Base-by-base conservation (phyloP, 2,888 invertebrate genomes). In the Digitonthophagus gazella region DNA sequence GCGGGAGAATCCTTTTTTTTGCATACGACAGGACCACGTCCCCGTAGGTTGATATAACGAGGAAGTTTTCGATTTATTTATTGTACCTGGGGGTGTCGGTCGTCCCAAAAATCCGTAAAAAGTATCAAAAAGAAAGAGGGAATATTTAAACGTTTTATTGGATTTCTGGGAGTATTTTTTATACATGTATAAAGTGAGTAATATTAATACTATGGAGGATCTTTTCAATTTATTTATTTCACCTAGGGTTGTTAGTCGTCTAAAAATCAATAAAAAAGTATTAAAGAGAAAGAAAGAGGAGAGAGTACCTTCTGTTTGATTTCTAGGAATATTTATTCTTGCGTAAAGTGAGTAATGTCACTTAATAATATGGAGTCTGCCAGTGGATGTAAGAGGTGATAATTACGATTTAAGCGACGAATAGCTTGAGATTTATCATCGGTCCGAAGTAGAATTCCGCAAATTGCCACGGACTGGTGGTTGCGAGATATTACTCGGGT, bases 1-100 rank as follows among this genome's bases (percentile, higher is more conserved):
- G 64, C 66, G 66, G 69, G 57, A 71, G 67, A 67, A 69, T 67
- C 64, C 69, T 69, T 72, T 67, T 57, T 67, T 69, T 68, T 66
- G 22, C 20, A 3, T 58, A 56, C 22, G 66, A 20, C 64, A 19
- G 18, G 63, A 28, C 15, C 28, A 28, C 18, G 61, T 19, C 18
- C 18, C 61, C 18, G 19, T 18, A 8, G 20, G 19, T 61, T 61
- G 61, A 61, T 61, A 61, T 61, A 61, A 61, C 61, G 61, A 20
- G 61, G 20, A 61, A 61, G n/a, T 61, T 61, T 20, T 20, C 61
- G 61, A 61, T 61, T 61, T 61, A 61, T 61, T 61, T 44, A 44
- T 11, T 22, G 22, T n/a, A n/a, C n/a, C n/a, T n/a, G n/a, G n/a
- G n/a, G n/a, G n/a, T n/a, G n/a, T n/a, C n/a, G n/a, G n/a, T n/a